Base-by-base conservation (phyloP, 2,888 invertebrate genomes). In the Cyclophora albipunctata region DNA sequence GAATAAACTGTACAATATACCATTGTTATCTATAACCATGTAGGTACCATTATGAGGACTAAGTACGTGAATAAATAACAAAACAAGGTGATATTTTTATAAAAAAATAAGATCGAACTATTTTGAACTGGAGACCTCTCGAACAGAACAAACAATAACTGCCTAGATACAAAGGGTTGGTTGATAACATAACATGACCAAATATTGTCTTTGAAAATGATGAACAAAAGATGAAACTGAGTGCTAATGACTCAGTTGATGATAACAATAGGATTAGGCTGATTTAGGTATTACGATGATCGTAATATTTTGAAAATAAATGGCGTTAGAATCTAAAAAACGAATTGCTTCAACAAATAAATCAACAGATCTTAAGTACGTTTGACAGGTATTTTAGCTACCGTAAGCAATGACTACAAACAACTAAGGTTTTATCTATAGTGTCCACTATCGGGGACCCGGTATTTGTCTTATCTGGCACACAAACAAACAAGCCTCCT, bases 391-490 rank as follows among this genome's bases (percentile, higher is more conserved):
- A 67, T 73, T 79, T 80, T 78, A 78, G 84, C 86, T 85, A 85
- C 85, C 83, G 82, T 78, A 84, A 81, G 75, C 72, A 70, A 78
- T 81, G 33, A 78, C 74, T 64, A 20, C 20, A 69, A 75, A 69
- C 63, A 71, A 68, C 45, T 42, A 47, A 53, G 50, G 57, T 46
- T 58, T 83, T 84, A 86, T 87, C 86, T 79, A 60, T 68, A 68
- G 67, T 73, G 74, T 73, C 74, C 73, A 74, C 73, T 87, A 86
- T 87, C 87, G 65, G 70, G 72, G 66, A 78, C 76, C 74, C 72
- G 84, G 87, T 84, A 86, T 87, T 84, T 77, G 64, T 64, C 75
- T 87, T 87, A 87, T 87, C 87, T 45, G 58, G 69, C 84, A 85
- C 85, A 86, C 86, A 73, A 61, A 69, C 66, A 70, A 69, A 72